A percentile compares a stretch with the other conserved stretches of the same genome.
Conservation (phyloP, 2,888 invertebrate species). For the Drosophila rellima region DNA sequence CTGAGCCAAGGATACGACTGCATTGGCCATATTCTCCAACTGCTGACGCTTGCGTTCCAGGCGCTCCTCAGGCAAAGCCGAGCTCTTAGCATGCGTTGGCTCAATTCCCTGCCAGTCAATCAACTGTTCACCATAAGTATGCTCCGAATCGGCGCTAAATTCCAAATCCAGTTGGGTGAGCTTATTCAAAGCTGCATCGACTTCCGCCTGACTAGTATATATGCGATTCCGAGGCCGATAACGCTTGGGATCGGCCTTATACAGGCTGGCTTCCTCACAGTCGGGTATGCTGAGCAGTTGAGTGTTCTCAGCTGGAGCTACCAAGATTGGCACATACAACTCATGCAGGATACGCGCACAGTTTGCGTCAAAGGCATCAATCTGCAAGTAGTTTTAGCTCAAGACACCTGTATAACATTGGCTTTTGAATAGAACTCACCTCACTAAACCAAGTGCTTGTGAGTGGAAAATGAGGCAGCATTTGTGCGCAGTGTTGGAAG, state of each 20-base stretch:
- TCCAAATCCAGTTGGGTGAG: slow-evolving; percentile 77
- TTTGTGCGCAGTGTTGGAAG: slow-evolving; percentile 85
- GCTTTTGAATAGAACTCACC: slow-evolving; percentile 43
- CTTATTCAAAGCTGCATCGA: slow-evolving; percentile 87
- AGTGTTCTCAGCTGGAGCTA: slow-evolving; percentile 41
- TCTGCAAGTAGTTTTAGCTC: slow-evolving; percentile 53
- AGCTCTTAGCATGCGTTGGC: slow-evolving; percentile 91
- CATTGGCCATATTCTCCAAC: slow-evolving; percentile 92
- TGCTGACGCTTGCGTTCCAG: slow-evolving; percentile 93
- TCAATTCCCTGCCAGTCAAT: slow-evolving; percentile 90
- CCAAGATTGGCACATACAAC: slow-evolving; percentile 54
- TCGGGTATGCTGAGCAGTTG: slow-evolving; percentile 72
- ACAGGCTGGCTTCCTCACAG: slow-evolving; percentile 80
- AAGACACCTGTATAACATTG: too few species aligned
- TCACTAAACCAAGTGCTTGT: slow-evolving; percentile 89
- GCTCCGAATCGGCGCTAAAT: slow-evolving; percentile 73
- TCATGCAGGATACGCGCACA: slow-evolving; percentile 76
- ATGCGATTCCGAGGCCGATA: slow-evolving; percentile 91
- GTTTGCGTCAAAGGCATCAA: slow-evolving; percentile 74
- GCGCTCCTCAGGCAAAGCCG: slow-evolving; percentile 91
- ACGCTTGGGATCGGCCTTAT: slow-evolving; percentile 91
- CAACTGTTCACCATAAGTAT: slow-evolving; percentile 61
- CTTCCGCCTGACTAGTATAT: slow-evolving; percentile 92
- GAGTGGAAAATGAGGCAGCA: slow-evolving; percentile 87
- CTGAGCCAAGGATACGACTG: slow-evolving; percentile 90